A percentile compares a stretch with the other conserved stretches of the same genome.
These are phyloP conservation scores for Tholera decimalis DNA, from an alignment of 2,888 invertebrate species.

Conservation along the genomic window DNA sequence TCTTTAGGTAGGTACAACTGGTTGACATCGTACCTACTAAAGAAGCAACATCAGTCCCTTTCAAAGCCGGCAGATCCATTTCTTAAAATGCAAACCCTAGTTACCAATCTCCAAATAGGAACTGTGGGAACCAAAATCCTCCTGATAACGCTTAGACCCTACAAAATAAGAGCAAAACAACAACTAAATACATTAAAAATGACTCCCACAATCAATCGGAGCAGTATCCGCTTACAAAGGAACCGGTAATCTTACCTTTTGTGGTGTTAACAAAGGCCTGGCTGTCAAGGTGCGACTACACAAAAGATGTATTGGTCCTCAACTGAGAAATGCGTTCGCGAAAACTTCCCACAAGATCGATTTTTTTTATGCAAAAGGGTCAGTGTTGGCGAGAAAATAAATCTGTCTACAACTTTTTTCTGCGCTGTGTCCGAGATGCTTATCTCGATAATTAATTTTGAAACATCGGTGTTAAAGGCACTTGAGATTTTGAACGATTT, in stretches of 20 bases:
- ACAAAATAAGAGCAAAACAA: constrained; percentile 47
- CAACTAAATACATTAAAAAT: constrained; percentile 64
- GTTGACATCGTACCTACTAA: background rate
- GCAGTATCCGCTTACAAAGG: constrained; percentile 80
- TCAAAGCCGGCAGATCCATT: constrained; percentile 17
- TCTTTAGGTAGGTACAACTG: no score
- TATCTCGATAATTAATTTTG: constrained; percentile 57
- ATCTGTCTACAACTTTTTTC: constrained; percentile 53
- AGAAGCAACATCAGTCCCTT: background rate
- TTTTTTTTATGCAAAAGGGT: constrained; percentile 64
- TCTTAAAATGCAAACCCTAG: constrained; percentile 14
- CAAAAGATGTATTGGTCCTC: constrained; percentile 73
- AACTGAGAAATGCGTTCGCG: constrained; percentile 67
- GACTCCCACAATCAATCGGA: constrained; percentile 74
- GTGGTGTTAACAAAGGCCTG: constrained; percentile 74
- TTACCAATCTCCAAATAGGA: background rate
- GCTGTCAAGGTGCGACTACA: constrained; percentile 80
- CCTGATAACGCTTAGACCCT: constrained; percentile 17
- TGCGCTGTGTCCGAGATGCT: constrained; percentile 42
- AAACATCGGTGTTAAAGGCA: constrained; percentile 31
- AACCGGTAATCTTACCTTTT: constrained; percentile 79
- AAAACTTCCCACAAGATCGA: constrained; percentile 70
- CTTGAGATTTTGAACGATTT: constrained; percentile 42
- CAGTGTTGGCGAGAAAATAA: constrained; percentile 56
- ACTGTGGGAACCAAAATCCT: constrained; percentile 33